Base-by-base conservation (phyloP, 2,113 vertebrate species). In the Thalassarche chlororhynchos region DNA sequence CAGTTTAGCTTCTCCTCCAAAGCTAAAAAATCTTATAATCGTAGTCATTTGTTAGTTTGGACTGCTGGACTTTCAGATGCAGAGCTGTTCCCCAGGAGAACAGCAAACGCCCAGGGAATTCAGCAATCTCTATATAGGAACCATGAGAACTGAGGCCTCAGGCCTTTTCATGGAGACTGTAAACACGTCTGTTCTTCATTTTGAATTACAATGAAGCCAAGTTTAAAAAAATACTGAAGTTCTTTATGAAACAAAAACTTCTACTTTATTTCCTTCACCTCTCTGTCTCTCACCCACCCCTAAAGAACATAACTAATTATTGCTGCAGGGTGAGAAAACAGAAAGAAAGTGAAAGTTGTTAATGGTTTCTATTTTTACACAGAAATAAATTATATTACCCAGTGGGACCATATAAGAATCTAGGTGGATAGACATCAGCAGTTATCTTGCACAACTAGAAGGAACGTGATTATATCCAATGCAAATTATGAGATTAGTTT, bases 321-420 rank as follows among this genome's bases (percentile, higher is more conserved):
- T 93, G 68, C 88, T 92, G 28, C 72, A 91, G 88, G 60, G 69
- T 49, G 28, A 91, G 64, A 93, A 89, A 90, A 34, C 4, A 87
- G 32, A 90, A 92, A 36, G 54, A 72, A 94, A 60, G 54, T 82
- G 40, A 65, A 92, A 93, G 40, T 68, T 66, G 12, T 83, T 93
- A 95, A 96, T 75, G 47, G 31, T 84, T 96, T 92, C 90, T 94
- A 87, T 93, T 95, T 96, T 97, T 92, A 79, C 18, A 57, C 13
- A 60, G 86, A 81, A 60, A 84, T 81, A 92, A 89, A 42, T 95
- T 0, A 44, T 44, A 34, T 60, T 70, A 86, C 32, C 26, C n/a
- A 26, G 10, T 49, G 84, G 70, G n/a, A 84, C 24, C 34, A 55
- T 44, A 18, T n/a, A 77, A 36, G 29, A 90, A 86, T 80, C 66